phyloP scores from a whole-genome alignment of 1,140 invertebrate genomes.

The Procambarus clarkii region DNA sequence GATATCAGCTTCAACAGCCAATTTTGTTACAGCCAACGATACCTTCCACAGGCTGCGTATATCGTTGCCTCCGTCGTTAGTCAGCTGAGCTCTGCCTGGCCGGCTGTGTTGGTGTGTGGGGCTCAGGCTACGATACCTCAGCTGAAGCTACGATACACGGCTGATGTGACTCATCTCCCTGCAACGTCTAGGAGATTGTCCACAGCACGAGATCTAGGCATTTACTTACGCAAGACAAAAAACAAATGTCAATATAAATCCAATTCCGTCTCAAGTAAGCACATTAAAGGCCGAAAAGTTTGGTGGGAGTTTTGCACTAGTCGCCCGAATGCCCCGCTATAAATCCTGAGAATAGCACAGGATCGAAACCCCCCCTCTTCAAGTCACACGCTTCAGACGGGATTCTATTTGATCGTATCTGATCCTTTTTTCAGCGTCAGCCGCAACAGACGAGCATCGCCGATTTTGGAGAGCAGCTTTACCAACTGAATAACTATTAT shows the following conservation, averaged over 20 bases:
- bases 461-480: too few species aligned
- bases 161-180: too few species aligned
- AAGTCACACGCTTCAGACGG: background rate
- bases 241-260: background rate
- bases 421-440: background rate
- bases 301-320: slow-evolving; percentile 7
- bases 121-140: too few species aligned
- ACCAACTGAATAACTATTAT: too few species aligned
- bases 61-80: too few species aligned
- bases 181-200: background rate
- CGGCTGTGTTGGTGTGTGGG: too few species aligned
- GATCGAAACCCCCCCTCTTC: slow-evolving; percentile 7
- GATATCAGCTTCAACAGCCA: too few species aligned
- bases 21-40: too few species aligned
- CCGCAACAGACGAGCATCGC: background rate
- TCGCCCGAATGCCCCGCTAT: background rate
- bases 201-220: background rate
- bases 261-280: background rate
- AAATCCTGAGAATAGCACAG: background rate
- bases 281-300: background rate
- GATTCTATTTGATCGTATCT: background rate
- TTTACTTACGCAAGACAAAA: background rate
- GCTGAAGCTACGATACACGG: too few species aligned
- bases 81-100: too few species aligned
- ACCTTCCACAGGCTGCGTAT: too few species aligned